Evolutionary conservation across 2,797 vertebrate genomes (phyloP).

Genomic region (Gambusia yucatana): DNA sequence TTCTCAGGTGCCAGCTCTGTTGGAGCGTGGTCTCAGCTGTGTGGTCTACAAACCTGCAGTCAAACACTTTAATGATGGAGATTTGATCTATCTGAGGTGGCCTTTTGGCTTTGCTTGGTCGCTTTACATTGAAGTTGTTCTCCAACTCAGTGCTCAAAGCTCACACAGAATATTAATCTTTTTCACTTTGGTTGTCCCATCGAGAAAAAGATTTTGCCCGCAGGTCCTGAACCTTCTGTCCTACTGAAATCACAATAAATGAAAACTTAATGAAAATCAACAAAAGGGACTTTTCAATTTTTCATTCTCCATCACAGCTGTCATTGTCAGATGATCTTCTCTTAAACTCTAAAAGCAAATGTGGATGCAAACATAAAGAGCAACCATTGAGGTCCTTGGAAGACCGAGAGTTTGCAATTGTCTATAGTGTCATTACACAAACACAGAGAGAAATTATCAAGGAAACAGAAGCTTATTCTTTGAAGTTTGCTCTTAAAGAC

Average conservation of each 20-base stretch:
- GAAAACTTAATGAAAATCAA: conserved; percentile 75
- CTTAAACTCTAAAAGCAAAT: conserved; percentile 13
- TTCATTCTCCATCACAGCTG: conserved; percentile 62
- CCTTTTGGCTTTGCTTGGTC: conserved; percentile 47
- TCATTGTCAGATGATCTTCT: conserved; percentile 61
- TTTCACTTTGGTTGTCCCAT: conserved; percentile 52
- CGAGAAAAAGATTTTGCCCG: conserved; percentile 60
- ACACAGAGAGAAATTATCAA: conserved; percentile 79
- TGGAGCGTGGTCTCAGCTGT: conserved; percentile 54
- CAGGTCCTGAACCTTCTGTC: conserved; percentile 66
- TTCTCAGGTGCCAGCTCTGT: conserved; percentile 35
- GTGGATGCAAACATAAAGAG: conserved; percentile 50
- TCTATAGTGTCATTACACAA: conserved; percentile 59
- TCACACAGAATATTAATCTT: conserved; percentile 37
- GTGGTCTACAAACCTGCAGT: conserved; percentile 56
- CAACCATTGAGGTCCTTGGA: conserved; percentile 54
- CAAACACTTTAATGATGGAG: conserved; percentile 37
- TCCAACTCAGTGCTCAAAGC: conserved; percentile 33
- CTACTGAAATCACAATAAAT: conserved; percentile 76
- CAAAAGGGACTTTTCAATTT: conserved; percentile 63
- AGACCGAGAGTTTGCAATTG: conserved; percentile 56
- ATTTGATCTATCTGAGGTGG: conserved; percentile 44
- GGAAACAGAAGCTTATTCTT: conserved; percentile 77
- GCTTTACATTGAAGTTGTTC: conserved; percentile 47
- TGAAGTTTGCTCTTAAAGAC: conserved; percentile 79